Evolutionary conservation across 2,888 invertebrate genomes (phyloP).

Genomic region (Muscina levida): DNA sequence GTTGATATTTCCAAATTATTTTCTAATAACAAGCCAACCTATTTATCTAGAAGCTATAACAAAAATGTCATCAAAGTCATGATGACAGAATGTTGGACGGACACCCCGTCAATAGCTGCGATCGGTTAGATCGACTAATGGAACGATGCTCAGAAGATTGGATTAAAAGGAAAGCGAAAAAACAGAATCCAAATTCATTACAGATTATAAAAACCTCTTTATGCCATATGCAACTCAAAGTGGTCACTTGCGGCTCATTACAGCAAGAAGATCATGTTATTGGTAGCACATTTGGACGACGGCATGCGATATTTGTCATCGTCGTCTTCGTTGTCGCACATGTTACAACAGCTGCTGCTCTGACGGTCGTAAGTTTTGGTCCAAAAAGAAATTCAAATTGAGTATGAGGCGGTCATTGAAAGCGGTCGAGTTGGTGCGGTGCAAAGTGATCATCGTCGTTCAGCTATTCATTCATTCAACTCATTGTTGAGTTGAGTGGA

Average conservation of each 20-base stretch:
- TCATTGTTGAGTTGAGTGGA: conserved; percentile 56
- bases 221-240: conserved; percentile 4
- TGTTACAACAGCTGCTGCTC: not conserved
- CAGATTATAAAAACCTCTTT: not conserved
- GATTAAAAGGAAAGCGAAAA: conserved; percentile 16
- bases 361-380: not conserved
- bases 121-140: too few species aligned
- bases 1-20: too few species aligned
- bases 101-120: too few species aligned
- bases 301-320: not conserved
- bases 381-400: conserved; percentile 52
- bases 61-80: too few species aligned
- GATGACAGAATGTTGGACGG: too few species aligned
- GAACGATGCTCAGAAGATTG: too few species aligned
- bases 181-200: conserved; percentile 7
- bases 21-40: too few species aligned
- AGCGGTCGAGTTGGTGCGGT: not conserved
- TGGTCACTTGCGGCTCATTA: not conserved
- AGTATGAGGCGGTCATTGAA: not conserved
- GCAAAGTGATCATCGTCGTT: not conserved
- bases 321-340: not conserved
- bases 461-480: conserved; percentile 22
- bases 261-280: not conserved
- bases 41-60: too few species aligned
- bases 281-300: not conserved